Evolutionary conservation across 2,113 vertebrate species (phyloP).

Genomic region (Aphelocoma coerulescens): DNA sequence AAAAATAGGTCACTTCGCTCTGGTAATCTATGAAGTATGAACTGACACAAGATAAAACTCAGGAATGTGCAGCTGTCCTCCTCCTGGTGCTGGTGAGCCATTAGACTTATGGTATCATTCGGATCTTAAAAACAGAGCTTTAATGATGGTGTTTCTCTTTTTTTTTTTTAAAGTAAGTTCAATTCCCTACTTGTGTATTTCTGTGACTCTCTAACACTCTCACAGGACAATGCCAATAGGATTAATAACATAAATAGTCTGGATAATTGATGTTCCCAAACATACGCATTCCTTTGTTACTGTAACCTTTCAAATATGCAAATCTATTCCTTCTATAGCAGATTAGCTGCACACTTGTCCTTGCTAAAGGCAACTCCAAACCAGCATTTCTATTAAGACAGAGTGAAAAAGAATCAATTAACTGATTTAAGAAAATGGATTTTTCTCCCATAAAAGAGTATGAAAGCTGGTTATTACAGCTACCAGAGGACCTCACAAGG

Average conservation of each 20-base stretch:
- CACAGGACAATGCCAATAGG: background rate
- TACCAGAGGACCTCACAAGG: background rate
- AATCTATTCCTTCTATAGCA: background rate
- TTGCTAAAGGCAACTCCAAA: background rate
- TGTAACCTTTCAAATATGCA: background rate
- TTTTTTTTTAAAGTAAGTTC: background rate
- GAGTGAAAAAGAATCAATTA: background rate
- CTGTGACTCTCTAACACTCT: background rate
- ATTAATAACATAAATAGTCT: background rate
- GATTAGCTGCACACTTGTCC: background rate
- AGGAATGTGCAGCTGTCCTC: background rate
- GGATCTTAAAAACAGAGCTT: background rate
- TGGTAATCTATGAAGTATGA: background rate
- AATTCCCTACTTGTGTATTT: background rate
- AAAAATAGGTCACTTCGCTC: background rate
- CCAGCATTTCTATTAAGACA: background rate
- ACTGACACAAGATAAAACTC: background rate
- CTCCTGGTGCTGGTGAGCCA: background rate
- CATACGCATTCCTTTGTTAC: background rate
- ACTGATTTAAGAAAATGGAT: background rate
- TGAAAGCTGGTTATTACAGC: background rate
- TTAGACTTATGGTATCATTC: background rate
- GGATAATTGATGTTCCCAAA: background rate
- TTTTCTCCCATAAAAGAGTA: background rate
- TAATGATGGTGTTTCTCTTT: background rate